A percentile compares a stretch with the other conserved stretches of the same genome.
These are phyloP conservation scores for Cervus canadensis DNA, from an alignment of 2,113 vertebrate species.

Conservation along the genomic window DNA sequence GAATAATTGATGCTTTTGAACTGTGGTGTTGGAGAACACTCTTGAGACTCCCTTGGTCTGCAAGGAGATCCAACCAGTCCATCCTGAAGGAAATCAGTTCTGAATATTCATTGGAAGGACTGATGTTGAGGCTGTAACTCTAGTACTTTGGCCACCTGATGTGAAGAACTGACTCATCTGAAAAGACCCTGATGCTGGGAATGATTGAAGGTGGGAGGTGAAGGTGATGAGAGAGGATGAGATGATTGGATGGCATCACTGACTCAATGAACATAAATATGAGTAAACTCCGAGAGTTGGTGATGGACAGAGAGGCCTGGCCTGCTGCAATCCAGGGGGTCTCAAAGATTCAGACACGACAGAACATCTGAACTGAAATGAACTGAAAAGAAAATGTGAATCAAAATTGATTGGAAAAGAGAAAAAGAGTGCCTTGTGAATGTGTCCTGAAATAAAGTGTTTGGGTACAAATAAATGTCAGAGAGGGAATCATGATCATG, in stretches of 20 bases:
- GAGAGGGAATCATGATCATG: neutral
- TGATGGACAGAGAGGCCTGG: neutral
- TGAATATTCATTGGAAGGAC: neutral
- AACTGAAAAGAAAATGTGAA: neutral
- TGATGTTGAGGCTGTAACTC: neutral
- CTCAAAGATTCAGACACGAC: neutral
- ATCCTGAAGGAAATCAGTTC: neutral
- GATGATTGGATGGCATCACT: neutral
- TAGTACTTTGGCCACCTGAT: neutral
- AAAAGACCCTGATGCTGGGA: neutral
- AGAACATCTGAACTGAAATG: neutral
- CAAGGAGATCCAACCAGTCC: neutral
- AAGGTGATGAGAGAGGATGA: neutral
- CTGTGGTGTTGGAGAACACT: neutral
- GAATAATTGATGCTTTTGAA: neutral
- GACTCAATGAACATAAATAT: neutral
- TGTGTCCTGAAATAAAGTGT: neutral
- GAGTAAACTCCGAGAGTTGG: neutral
- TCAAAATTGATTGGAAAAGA: neutral
- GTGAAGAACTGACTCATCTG: neutral
- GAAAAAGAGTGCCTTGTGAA: neutral
- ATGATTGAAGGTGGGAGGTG: neutral
- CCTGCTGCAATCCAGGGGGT: neutral
- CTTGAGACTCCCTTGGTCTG: neutral
- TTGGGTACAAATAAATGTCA: neutral